These are phyloP conservation scores for Semicossyphus pulcher DNA, from an alignment of 2,113 vertebrate genomes.

Conservation along the genomic window DNA sequence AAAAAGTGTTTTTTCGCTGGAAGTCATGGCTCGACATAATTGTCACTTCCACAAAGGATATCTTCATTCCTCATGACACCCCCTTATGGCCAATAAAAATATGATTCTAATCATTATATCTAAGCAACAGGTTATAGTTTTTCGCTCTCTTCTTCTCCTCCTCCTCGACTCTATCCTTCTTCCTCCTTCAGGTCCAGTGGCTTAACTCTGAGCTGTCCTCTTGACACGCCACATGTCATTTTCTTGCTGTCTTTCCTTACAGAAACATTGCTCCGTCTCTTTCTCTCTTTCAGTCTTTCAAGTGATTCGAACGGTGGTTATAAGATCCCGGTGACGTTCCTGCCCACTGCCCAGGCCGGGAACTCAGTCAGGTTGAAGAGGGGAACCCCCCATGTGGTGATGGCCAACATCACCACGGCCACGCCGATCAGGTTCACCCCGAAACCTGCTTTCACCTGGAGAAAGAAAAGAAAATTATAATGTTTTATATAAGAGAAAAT, in stretches of 20 bases:
- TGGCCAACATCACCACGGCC: constrained; percentile 94
- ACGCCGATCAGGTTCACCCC: constrained; percentile 97
- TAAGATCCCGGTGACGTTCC: constrained; percentile 86
- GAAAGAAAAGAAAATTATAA: neutral
- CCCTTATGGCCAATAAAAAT: neutral
- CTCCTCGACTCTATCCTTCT: neutral
- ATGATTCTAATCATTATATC: constrained; percentile 4
- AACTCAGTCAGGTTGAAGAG: constrained; percentile 93
- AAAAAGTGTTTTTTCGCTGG: neutral
- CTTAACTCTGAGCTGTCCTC: constrained; percentile 25
- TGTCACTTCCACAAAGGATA: constrained; percentile 16
- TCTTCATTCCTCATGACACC: neutral
- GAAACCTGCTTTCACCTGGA: constrained; percentile 95
- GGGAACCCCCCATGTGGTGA: constrained; percentile 94
- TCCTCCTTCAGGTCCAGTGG: constrained; percentile 19
- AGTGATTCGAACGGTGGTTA: constrained; percentile 60
- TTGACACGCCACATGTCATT: neutral
- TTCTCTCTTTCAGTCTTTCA: constrained; percentile 20
- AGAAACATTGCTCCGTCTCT: neutral
- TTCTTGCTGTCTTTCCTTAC: constrained; percentile 9
- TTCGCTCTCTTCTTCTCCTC: constrained; percentile 2
- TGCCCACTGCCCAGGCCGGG: constrained; percentile 88
- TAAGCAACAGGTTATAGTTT: constrained; percentile 13
- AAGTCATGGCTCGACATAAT: constrained; percentile 13
- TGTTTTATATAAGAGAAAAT: no score